phyloP scores from a whole-genome alignment of 2,113 vertebrate genomes.

The Cricetomys ansorgei region DNA sequence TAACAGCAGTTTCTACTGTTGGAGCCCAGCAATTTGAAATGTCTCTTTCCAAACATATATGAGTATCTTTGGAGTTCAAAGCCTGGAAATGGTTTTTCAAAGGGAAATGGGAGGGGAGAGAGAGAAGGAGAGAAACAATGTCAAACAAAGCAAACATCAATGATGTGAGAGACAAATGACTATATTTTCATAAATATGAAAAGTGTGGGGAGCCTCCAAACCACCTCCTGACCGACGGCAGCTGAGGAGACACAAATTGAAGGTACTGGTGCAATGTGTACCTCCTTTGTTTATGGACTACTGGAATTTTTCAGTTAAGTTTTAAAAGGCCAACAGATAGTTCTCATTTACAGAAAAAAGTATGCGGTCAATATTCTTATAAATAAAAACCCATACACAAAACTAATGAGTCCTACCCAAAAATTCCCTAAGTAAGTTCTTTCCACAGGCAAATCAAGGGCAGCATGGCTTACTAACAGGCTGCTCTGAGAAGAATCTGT shows the following conservation, averaged over 20 bases:
- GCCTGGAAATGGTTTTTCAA: conserved; percentile 85
- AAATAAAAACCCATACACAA: neutral
- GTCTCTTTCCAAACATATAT: conserved; percentile 94
- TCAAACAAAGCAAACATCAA: conserved; percentile 48
- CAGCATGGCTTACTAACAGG: neutral
- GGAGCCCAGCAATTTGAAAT: conserved; percentile 91
- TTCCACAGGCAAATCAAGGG: neutral
- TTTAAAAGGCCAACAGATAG: neutral
- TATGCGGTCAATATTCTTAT: neutral
- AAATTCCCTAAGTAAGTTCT: neutral
- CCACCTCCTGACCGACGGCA: neutral
- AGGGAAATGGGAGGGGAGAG: neutral
- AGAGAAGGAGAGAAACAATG: neutral
- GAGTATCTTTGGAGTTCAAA: conserved; percentile 92
- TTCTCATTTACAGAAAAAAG: neutral
- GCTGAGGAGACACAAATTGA: neutral
- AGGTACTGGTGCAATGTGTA: neutral
- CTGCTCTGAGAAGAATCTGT: neutral
- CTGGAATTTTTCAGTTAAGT: neutral
- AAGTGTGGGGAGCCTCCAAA: neutral
- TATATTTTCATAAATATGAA: conserved; percentile 20
- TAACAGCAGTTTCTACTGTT: conserved; percentile 91
- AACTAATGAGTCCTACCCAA: neutral
- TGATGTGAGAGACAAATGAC: neutral
- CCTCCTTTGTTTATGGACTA: neutral